These are phyloP conservation scores for Hybos culiciformis DNA, from an alignment of 2,888 invertebrate genomes.

Conservation along the genomic window DNA sequence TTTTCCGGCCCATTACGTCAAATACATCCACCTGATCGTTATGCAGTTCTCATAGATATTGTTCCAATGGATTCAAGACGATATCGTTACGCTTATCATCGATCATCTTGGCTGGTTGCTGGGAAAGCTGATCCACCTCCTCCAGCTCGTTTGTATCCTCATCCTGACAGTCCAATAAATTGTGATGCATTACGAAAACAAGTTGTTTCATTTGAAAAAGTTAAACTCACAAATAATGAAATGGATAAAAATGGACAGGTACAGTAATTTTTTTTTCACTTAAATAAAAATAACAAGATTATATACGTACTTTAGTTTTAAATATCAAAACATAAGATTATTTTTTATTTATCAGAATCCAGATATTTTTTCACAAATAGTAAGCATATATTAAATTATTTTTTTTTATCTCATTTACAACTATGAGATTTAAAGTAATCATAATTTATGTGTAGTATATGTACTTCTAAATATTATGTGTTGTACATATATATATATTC, in stretches of 20 bases:
- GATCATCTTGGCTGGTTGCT: conserved; percentile 94
- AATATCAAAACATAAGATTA: too few species aligned
- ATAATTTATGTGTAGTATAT: too few species aligned
- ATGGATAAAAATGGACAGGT: conserved; percentile 94
- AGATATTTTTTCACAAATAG: too few species aligned
- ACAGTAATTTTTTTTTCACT: too few species aligned
- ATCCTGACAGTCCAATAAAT: conserved; percentile 92
- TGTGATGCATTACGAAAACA: conserved; percentile 92
- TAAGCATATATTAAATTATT: too few species aligned
- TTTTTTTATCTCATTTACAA: too few species aligned
- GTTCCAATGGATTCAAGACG: conserved; percentile 94
- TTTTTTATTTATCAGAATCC: too few species aligned
- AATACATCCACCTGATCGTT: conserved; percentile 66
- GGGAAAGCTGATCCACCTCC: conserved; percentile 97
- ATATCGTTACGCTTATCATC: conserved; percentile 95
- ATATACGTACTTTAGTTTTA: too few species aligned
- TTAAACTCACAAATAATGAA: conserved; percentile 96
- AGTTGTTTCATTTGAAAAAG: conserved; percentile 95
- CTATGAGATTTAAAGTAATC: too few species aligned
- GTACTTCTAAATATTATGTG: too few species aligned
- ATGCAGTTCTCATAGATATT: conserved; percentile 90
- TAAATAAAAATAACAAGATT: too few species aligned
- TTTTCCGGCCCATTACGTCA: conserved; percentile 55
- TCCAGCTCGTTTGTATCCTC: conserved; percentile 83
- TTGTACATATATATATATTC: too few species aligned